phyloP scores from a whole-genome alignment of 1,140 invertebrate species.

The Hypothenemus hampei region DNA sequence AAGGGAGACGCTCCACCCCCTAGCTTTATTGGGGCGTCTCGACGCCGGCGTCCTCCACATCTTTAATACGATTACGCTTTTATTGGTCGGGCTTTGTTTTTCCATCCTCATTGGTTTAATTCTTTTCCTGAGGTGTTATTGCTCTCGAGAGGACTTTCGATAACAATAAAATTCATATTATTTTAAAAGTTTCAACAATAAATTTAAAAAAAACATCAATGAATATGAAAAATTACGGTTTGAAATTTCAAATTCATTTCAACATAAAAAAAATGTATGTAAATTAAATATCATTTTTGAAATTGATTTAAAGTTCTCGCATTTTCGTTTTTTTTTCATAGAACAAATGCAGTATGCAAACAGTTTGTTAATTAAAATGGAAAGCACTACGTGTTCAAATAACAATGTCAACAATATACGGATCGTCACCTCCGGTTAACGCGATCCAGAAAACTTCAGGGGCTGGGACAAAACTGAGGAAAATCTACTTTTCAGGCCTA shows the following conservation, averaged over 20 bases:
- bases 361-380: constrained; percentile 23
- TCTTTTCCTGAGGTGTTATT: not conserved
- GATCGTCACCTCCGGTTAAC: constrained; percentile 27
- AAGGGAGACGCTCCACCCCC: constrained; percentile 23
- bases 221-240: no score
- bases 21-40: constrained; percentile 16
- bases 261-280: not conserved
- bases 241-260: not conserved
- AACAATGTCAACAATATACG: constrained; percentile 29
- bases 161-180: no score
- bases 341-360: constrained; percentile 15
- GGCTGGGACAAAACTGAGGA: constrained; percentile 4
- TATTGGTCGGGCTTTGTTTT: constrained; percentile 35
- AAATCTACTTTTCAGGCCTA: constrained; percentile 7
- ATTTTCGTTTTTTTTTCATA: not conserved
- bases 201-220: no score
- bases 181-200: no score
- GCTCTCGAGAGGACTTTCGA: no score
- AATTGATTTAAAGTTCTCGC: constrained; percentile 1
- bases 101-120: constrained; percentile 24
- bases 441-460: constrained; percentile 8
- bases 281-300: constrained; percentile 2
- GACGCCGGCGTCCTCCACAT: constrained; percentile 33
- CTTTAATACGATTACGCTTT: constrained; percentile 39
- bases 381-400: not conserved